Percentiles rank a stretch among this genome's conserved stretches.
phyloP scores from a whole-genome alignment of 1,140 invertebrate genomes.

The Pachyrhynchus sulphureomaculatus region DNA sequence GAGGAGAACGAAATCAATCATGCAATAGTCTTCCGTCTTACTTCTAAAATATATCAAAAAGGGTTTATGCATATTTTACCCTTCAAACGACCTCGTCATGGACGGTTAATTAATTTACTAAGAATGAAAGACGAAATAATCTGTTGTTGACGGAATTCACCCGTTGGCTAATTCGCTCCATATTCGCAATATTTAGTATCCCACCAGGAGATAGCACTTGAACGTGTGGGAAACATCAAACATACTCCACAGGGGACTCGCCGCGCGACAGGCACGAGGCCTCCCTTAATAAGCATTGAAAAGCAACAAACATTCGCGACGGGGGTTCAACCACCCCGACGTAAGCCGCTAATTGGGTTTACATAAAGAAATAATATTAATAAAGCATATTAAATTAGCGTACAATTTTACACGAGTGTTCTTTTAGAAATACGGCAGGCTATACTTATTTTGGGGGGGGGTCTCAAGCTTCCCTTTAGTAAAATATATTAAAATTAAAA shows the following conservation, averaged over 20 bases:
- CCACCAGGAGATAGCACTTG: conserved; percentile 40
- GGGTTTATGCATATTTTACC: no score
- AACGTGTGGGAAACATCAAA: conserved; percentile 46
- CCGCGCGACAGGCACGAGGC: conserved; percentile 34
- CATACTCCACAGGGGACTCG: conserved; percentile 35
- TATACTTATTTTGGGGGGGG: no score
- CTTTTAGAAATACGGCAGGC: neutral
- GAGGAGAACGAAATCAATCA: no score
- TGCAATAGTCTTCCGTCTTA: no score
- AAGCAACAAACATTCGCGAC: conserved; percentile 12
- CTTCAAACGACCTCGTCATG: no score
- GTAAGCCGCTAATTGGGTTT: conserved; percentile 16
- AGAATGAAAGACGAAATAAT: conserved; percentile 5
- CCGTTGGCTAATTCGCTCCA: conserved; percentile 10
- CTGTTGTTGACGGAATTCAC: conserved; percentile 35
- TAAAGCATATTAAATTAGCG: neutral
- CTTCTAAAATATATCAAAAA: no score
- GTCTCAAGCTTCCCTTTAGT: no score
- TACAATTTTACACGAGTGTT: neutral
- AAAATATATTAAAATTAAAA: no score
- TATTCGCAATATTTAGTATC: conserved; percentile 20
- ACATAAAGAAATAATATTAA: neutral
- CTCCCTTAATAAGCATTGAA: conserved; percentile 33
- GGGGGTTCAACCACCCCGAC: conserved; percentile 9
- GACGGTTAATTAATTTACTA: conserved; percentile 26